Evolutionary conservation across 2,888 invertebrate species (phyloP).

Genomic region (Noctua comes): DNA sequence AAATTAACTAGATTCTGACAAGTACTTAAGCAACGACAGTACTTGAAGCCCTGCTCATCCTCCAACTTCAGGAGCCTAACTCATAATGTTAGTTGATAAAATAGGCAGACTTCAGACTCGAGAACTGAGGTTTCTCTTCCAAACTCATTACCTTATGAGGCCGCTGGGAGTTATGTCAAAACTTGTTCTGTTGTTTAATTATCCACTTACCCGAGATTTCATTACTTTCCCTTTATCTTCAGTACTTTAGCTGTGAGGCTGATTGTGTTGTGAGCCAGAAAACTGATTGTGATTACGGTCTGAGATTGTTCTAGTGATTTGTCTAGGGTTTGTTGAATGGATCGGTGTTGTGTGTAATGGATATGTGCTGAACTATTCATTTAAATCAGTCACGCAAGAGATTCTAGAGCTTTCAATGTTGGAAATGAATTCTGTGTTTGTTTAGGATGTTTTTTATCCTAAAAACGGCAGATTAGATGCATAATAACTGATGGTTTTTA

Average conservation of each 20-base stretch:
- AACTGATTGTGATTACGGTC: constrained; percentile 47
- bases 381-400: neutral
- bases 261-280: constrained; percentile 43
- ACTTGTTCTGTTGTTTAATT: constrained; percentile 65
- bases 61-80: constrained; percentile 10
- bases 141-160: constrained; percentile 68
- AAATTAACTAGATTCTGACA: neutral
- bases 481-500: neutral
- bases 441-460: neutral
- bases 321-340: constrained; percentile 21
- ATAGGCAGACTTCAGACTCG: constrained; percentile 43
- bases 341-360: constrained; percentile 9
- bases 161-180: constrained; percentile 66
- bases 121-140: constrained; percentile 53
- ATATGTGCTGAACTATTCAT: neutral
- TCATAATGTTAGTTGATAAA: constrained; percentile 58
- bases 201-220: constrained; percentile 64
- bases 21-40: neutral
- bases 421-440: neutral
- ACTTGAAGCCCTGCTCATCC: constrained; percentile 10
- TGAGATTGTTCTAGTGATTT: constrained; percentile 19
- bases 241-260: constrained; percentile 29
- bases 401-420: neutral
- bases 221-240: constrained; percentile 62
- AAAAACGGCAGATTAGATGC: neutral